Evolutionary conservation across 2,113 vertebrate genomes (phyloP).

Genomic region (Ammodytes dubius): DNA sequence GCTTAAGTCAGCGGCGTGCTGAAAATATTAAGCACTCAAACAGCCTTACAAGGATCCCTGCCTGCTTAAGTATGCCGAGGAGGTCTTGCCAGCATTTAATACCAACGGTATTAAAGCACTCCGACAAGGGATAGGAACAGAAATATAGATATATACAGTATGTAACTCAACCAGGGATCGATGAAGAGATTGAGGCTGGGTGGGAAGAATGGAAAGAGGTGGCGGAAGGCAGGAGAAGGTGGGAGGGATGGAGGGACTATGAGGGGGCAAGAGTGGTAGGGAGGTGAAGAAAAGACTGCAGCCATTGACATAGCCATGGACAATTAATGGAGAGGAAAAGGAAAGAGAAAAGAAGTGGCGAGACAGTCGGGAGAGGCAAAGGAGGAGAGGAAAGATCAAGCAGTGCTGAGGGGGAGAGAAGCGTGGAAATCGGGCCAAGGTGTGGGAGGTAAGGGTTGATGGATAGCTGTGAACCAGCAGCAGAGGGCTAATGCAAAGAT

Average conservation of each 20-base stretch:
- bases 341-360: conserved; percentile 3
- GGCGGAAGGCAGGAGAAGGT: conserved; percentile 15
- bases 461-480: conserved; percentile 77
- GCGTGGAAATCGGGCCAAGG: conserved; percentile 64
- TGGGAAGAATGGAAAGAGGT: conserved; percentile 12
- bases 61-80: conserved; percentile 79
- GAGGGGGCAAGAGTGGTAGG: background rate
- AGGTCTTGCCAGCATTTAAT: conserved; percentile 79
- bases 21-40: conserved; percentile 84
- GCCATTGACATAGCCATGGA: background rate
- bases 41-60: conserved; percentile 80
- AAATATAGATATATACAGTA: conserved; percentile 71
- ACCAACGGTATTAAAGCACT: conserved; percentile 73
- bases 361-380: conserved; percentile 3
- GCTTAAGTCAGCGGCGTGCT: conserved; percentile 83
- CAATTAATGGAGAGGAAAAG: background rate
- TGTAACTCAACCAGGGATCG: conserved; percentile 49
- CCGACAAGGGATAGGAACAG: conserved; percentile 64
- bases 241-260: conserved; percentile 18
- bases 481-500: conserved; percentile 79
- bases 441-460: conserved; percentile 78
- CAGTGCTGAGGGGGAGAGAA: conserved; percentile 47
- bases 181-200: conserved; percentile 40
- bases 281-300: conserved; percentile 29
- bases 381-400: conserved; percentile 23